Conservation (phyloP, 2,113 vertebrate species). For the Grantiella picta region DNA sequence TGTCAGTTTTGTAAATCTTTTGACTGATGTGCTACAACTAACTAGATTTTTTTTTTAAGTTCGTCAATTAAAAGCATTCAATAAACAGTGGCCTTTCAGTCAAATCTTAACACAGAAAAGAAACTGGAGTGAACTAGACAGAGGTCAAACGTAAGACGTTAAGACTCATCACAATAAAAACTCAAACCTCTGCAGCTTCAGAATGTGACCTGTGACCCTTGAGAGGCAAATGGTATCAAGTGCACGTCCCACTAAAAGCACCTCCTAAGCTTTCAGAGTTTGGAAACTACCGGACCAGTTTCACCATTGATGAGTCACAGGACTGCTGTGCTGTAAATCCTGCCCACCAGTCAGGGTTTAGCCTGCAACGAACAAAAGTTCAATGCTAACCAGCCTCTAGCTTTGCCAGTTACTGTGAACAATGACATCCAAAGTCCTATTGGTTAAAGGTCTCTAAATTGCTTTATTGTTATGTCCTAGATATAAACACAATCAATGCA, state of each 20-base stretch:
- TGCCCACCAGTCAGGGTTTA: background rate
- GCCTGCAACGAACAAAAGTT: background rate
- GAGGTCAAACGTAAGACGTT: background rate
- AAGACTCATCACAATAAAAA: conserved; percentile 40
- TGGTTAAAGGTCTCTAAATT: background rate
- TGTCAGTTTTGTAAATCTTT: conserved; percentile 13
- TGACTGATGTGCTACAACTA: background rate
- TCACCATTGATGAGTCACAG: background rate
- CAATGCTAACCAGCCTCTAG: background rate
- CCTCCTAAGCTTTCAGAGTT: background rate
- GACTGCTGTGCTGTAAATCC: background rate
- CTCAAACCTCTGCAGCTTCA: conserved; percentile 16
- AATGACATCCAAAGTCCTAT: conserved; percentile 15
- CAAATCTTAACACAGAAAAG: background rate
- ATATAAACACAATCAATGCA: background rate
- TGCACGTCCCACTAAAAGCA: background rate
- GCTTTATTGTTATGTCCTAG: background rate
- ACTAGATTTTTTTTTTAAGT: background rate
- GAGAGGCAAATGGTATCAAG: background rate
- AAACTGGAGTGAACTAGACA: background rate
- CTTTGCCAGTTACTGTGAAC: background rate
- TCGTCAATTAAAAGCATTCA: conserved; percentile 8
- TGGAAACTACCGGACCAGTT: conserved; percentile 16
- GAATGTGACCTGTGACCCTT: conserved; percentile 12
- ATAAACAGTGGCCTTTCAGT: background rate